Evolutionary conservation across 2,888 invertebrate species (phyloP), one percentile per base, ranked within the genome.

Genomic region (Zootermopsis nevadensis): DNA sequence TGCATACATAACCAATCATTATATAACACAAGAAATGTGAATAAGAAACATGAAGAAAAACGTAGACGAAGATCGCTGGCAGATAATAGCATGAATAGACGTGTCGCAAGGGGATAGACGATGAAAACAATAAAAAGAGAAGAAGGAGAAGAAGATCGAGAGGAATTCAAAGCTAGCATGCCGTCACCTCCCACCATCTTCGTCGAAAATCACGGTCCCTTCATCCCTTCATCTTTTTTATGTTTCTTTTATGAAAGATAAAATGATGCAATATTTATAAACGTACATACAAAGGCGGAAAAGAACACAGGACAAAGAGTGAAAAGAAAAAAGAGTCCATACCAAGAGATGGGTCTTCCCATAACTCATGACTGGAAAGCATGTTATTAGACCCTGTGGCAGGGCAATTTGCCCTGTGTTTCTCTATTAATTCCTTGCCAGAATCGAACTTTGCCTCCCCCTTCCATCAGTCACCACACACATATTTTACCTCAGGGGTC

Each of bases 321-420:
- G 42, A 82, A n/a, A 66, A n/a, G 30, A 33, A 60, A 33, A 60
- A 33, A n/a, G 35, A 55, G n/a, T 35, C 79, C n/a, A 35, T 79
- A 35, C 10, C 48, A 24, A 76, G 74, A 79, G 72, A 42, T 77
- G 55, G 48, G 69, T 72, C 82, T 48, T n/a, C n/a, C 82, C 84
- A 84, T 84, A 84, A 84, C 76, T 84, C 84, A 83, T 82, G 15
- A 55, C 80, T 81, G 80, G 83, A 84, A 84, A 83, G 83, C 82
- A 80, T 84, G 83, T 84, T 84, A 84, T 84, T 84, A 84, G 60
- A 74, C 80, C 82, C 69, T 83, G 77, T 83, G 83, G 83, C 83
- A 84, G 82, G 83, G 80, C 83, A 84, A 84, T 84, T 84, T 84
- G 84, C 84, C 80, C 83, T 48, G 74, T 77, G 84, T 74, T 84